Evolutionary conservation across 2,797 vertebrate species (phyloP), one percentile per base, ranked within the genome.

Genomic region (Stomatorhinus walkeri): DNA sequence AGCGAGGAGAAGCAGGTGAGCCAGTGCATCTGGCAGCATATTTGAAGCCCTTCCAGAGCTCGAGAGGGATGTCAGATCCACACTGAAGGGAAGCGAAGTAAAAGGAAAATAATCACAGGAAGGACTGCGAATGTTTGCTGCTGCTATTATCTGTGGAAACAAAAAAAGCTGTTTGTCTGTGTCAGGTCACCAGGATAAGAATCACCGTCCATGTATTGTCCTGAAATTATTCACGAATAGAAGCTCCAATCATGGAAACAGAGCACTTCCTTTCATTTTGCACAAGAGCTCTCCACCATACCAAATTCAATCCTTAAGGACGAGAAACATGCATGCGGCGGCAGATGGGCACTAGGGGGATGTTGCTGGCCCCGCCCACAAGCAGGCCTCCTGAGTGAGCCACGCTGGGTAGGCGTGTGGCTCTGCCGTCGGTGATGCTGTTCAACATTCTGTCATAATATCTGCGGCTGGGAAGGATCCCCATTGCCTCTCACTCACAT

Each of bases 391-490:
- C 9, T 28, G 43, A 86, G 51, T 86, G 49, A 54, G 46, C n/a
- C 49, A 28, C 28, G 43, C 28, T 56, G 28, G 84, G 24, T 56
- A 40, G 51, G 51, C 16, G 28, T 86, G 9, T 32, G 24, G 24
- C 3, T 84, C 43, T 49, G 79, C 79, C n/a, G 10, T 83, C 10
- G 8, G n/a, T 32, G 48, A n/a, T 3, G 28, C 84, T 32, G 28
- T 51, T 36, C 49, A 40, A 86, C 84, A 54, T 86, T 86, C 22
- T 86, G 84, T 86, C 84, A 86, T 9, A 54, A 86, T 51, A 24
- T 86, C 84, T 32, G 84, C 5, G 14, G 51, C 48, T 16, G 14
- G 49, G 49, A 36, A 51, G 48, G 48, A 86, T 36, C 51, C 84
- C 24, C 12, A 1, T 9, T 46, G 19, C 76, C 19, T 19, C 36